Evolutionary conservation across 2,797 vertebrate species (phyloP).

Genomic region (Valencia hispanica): DNA sequence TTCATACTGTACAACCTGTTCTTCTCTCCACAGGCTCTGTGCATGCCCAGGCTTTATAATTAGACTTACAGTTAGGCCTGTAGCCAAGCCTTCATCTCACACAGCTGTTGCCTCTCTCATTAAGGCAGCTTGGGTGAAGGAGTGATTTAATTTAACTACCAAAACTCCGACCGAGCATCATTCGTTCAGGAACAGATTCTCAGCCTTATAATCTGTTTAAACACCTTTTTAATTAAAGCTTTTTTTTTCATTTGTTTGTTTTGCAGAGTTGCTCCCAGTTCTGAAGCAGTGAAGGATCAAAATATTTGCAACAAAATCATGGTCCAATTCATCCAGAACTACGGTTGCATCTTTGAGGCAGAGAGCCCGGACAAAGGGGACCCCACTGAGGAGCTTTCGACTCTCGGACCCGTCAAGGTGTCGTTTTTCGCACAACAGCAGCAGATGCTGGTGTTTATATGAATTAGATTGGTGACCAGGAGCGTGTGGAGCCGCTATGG

Average conservation of each 20-base stretch:
- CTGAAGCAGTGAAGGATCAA: constrained; percentile 90
- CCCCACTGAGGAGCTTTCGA: constrained; percentile 26
- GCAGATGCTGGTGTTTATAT: constrained; percentile 47
- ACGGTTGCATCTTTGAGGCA: constrained; percentile 83
- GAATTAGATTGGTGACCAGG: constrained; percentile 20
- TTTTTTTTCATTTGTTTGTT: constrained; percentile 14
- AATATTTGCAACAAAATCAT: constrained; percentile 93
- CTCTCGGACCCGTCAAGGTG: constrained; percentile 58
- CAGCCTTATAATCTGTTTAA: background rate
- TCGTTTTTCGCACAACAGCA: constrained; percentile 23
- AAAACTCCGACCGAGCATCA: background rate
- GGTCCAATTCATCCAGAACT: constrained; percentile 89
- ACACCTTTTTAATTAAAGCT: background rate
- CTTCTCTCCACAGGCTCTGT: constrained; percentile 22
- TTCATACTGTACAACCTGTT: constrained; percentile 57
- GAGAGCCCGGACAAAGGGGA: constrained; percentile 18
- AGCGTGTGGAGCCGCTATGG: constrained; percentile 15
- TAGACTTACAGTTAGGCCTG: constrained; percentile 33
- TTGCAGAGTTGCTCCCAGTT: constrained; percentile 85
- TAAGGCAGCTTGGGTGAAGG: background rate
- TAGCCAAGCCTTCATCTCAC: constrained; percentile 20
- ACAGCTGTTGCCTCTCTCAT: constrained; percentile 42
- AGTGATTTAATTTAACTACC: background rate
- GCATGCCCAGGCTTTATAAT: constrained; percentile 42
- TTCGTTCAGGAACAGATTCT: background rate